A percentile compares a stretch with the other conserved stretches of the same genome.
Evolutionary conservation across 2,797 vertebrate genomes (phyloP).

Genomic region (Syndactyla subalaris): DNA sequence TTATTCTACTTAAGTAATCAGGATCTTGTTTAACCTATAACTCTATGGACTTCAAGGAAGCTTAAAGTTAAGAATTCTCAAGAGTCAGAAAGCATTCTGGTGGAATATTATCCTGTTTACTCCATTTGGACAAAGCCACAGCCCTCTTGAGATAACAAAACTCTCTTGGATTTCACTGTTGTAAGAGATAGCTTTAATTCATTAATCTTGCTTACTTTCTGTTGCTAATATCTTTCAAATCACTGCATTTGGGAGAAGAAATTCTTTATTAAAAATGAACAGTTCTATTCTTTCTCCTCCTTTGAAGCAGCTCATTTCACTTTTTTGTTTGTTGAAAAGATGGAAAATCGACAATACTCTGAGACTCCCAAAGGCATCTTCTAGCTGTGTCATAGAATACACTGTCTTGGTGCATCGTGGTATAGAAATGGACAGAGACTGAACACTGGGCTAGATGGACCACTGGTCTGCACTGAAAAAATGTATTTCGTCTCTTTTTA

Average conservation of each 20-base stretch:
- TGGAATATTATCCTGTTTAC: not conserved
- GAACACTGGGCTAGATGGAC: not conserved
- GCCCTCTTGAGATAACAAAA: not conserved
- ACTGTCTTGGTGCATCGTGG: not conserved
- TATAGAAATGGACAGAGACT: not conserved
- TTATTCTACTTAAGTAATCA: not conserved
- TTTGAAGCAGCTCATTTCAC: not conserved
- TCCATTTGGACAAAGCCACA: not conserved
- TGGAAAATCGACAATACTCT: not conserved
- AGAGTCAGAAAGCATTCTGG: not conserved
- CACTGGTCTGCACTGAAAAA: not conserved
- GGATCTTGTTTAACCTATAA: not conserved
- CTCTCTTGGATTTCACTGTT: not conserved
- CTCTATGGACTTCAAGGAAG: not conserved
- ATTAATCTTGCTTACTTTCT: not conserved
- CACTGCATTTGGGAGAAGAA: not conserved
- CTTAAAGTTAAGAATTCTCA: not conserved
- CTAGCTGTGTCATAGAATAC: not conserved
- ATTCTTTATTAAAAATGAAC: not conserved
- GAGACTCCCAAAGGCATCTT: not conserved
- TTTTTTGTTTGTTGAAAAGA: not conserved
- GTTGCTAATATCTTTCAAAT: not conserved
- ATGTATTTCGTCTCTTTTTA: not conserved
- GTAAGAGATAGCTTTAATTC: not conserved
- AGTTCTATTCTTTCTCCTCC: not conserved